Evolutionary conservation across 2,797 vertebrate species (phyloP).

Genomic region (Spinus pinus): DNA sequence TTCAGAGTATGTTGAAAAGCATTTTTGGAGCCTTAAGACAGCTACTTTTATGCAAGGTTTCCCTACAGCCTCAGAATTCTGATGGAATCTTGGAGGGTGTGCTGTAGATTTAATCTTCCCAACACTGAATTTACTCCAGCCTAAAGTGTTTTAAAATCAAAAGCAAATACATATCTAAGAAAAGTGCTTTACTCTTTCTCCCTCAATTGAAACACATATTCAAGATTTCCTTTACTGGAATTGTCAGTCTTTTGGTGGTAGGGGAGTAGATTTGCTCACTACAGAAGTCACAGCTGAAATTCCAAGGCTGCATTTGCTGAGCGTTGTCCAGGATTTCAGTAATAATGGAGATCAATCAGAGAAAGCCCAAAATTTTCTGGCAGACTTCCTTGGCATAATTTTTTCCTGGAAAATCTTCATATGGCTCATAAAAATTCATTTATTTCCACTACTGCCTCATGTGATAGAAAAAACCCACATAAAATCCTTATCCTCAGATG

Average conservation of each 20-base stretch:
- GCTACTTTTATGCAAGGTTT: neutral
- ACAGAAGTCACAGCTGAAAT: neutral
- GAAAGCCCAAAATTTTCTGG: constrained; percentile 21
- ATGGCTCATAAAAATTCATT: constrained; percentile 38
- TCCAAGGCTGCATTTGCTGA: neutral
- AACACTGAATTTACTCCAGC: neutral
- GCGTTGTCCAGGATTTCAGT: constrained; percentile 19
- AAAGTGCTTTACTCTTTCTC: neutral
- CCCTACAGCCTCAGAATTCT: neutral
- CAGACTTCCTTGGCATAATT: constrained; percentile 33
- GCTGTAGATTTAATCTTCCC: neutral
- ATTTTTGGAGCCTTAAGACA: neutral
- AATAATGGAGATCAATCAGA: constrained; percentile 23
- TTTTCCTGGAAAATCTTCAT: constrained; percentile 40
- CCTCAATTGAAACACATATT: neutral
- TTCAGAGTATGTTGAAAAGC: neutral
- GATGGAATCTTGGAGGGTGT: neutral
- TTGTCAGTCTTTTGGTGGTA: neutral
- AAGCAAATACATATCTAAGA: neutral
- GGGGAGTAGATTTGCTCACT: neutral
- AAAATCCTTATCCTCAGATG: neutral
- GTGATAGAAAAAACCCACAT: neutral
- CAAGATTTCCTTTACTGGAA: neutral
- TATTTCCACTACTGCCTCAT: constrained; percentile 1
- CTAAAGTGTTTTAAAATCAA: neutral